phyloP scores from a whole-genome alignment of 53 echinoderm and acorn worm species.

The Echinarachnius parma region DNA sequence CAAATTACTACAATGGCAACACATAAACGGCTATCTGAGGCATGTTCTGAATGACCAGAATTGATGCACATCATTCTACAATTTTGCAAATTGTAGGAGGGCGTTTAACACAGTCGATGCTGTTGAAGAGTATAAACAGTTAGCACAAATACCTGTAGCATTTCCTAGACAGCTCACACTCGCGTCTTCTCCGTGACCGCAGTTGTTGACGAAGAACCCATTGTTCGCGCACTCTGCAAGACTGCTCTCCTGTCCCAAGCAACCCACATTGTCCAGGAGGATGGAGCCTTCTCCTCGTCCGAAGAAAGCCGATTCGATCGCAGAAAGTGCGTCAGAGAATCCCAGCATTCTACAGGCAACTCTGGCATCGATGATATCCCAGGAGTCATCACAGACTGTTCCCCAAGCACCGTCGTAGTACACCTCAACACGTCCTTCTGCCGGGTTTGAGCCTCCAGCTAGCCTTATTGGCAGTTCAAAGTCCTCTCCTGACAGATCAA shows the following conservation, averaged over 20 bases:
- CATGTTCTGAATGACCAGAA: no score
- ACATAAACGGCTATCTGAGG: no score
- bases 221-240: constrained; percentile 31
- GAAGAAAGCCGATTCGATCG: constrained; percentile 6
- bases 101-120: no score
- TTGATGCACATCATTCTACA: no score
- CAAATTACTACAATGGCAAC: no score
- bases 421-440: constrained; percentile 68
- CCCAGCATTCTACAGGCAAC: constrained; percentile 69
- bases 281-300: constrained; percentile 53
- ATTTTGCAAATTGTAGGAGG: no score
- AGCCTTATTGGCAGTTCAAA: constrained; percentile 18
- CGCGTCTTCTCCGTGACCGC: constrained; percentile 60
- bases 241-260: constrained; percentile 50
- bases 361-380: constrained; percentile 47
- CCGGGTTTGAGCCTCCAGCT: background rate
- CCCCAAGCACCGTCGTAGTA: constrained; percentile 65
- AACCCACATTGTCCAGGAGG: constrained; percentile 52
- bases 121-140: no score
- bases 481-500: no score
- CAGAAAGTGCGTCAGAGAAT: constrained; percentile 28
- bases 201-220: constrained; percentile 41
- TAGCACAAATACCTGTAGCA: no score
- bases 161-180: constrained; percentile 48
- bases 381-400: constrained; percentile 65